These are phyloP conservation scores for Drosophila ezoana DNA, from an alignment of 2,888 invertebrate genomes.

Conservation along the genomic window DNA sequence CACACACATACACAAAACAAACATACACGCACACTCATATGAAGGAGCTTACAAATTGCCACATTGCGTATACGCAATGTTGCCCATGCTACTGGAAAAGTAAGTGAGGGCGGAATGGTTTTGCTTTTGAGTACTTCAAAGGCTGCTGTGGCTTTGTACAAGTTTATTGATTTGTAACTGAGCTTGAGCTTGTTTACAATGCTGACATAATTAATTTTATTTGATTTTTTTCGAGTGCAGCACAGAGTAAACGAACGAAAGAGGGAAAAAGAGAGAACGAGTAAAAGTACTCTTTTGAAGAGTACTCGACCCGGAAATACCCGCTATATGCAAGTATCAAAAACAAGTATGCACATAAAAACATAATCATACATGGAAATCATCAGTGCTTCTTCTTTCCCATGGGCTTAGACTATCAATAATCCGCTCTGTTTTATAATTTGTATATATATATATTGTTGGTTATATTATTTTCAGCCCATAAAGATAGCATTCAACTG, in stretches of 20 bases:
- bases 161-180: slow-evolving; percentile 61
- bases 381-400: no score
- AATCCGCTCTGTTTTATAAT: no score
- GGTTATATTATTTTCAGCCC: no score
- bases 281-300: neutral
- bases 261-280: neutral
- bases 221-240: slow-evolving; percentile 35
- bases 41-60: slow-evolving; percentile 14
- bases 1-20: neutral
- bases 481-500: no score
- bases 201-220: slow-evolving; percentile 51
- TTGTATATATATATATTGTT: no score
- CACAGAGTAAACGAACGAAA: neutral
- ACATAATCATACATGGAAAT: no score
- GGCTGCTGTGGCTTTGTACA: slow-evolving; percentile 16
- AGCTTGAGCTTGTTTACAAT: slow-evolving; percentile 50
- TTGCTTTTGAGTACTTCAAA: slow-evolving; percentile 4
- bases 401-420: no score
- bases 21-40: neutral
- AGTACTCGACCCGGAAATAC: neutral
- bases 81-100: slow-evolving; percentile 8
- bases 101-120: neutral
- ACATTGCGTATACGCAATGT: slow-evolving; percentile 59
- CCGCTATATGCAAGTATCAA: neutral
- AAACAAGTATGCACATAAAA: no score